Evolutionary conservation across 2,113 vertebrate genomes (phyloP), one percentile per base, ranked within the genome.

Genomic region (Perca schrenkii): DNA sequence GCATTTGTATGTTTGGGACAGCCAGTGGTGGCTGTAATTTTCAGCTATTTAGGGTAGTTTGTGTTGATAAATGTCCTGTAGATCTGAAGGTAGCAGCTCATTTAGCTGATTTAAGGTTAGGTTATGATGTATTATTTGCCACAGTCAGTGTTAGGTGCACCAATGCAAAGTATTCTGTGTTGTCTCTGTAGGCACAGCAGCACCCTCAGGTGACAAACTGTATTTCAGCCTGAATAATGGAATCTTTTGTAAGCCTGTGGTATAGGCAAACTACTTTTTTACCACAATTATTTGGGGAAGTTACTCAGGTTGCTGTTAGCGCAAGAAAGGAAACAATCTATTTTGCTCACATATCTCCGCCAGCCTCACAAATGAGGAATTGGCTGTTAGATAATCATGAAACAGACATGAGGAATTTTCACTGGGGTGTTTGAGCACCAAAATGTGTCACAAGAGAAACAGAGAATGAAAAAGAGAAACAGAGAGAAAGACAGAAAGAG

Each of bases 1-100:
- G 79, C 66, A 72, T 86, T 78, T 43, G 72, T 64, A 62, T 82
- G 80, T 79, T 69, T 67, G n/a, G 53, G 53, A 77, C 62, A 81
- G 77, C 62, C 74, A 52, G 56, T 12, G 28, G 61, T 77, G 77
- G 58, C 74, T 77, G 70, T 53, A 58, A 73, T 80, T 80, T 71
- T 3, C 66, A 34, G 52, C 73, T 56, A 5, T 52, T 75, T 80
- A n/a, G 66, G 57, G 36, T 36, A 63, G 52, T 66, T 63, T 21
- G 63, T 77, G 79, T 69, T 81, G 60, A 88, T 79, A 60, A 82
- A 83, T 85, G 58, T 46, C n/a, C 36, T 10, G 16, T 22, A 15
- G 36, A 53, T 54, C 34, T 71, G 40, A 73, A 62, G 3, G 53
- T 21, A 78, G 76, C 53, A 57, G 57, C 77, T 77, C 13, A 46